These are phyloP conservation scores for Syndactyla subalaris DNA, from an alignment of 2,797 vertebrate species.

Conservation along the genomic window DNA sequence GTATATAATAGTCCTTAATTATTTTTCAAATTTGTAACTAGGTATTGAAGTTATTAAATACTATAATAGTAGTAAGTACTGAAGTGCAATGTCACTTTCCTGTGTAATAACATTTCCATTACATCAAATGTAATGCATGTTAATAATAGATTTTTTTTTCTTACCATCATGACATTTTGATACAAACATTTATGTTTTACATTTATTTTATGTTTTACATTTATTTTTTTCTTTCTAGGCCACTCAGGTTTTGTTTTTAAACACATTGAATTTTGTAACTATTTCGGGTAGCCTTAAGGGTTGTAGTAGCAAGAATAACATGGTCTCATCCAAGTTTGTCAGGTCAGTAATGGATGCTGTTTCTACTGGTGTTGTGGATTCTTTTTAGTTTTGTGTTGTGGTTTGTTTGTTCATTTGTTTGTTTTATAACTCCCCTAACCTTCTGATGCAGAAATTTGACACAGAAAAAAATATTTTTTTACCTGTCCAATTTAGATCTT, in stretches of 20 bases:
- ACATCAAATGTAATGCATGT: background rate
- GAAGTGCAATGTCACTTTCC: background rate
- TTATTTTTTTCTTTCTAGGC: constrained; percentile 77
- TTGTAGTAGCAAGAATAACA: constrained; percentile 86
- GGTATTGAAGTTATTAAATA: background rate
- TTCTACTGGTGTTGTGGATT: background rate
- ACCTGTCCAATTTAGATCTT: constrained; percentile 82
- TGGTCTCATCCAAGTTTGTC: constrained; percentile 84
- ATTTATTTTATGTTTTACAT: background rate
- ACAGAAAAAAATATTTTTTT: background rate
- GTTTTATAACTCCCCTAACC: background rate
- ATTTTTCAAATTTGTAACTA: background rate
- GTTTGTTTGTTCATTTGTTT: background rate
- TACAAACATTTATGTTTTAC: background rate
- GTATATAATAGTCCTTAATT: background rate
- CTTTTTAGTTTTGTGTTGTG: background rate
- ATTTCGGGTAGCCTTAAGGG: constrained; percentile 86
- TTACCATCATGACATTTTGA: background rate
- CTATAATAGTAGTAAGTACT: background rate
- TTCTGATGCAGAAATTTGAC: background rate
- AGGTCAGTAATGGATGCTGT: constrained; percentile 76
- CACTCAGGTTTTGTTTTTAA: constrained; percentile 91
- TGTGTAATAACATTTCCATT: background rate
- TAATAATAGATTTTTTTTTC: background rate
- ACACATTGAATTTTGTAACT: constrained; percentile 87